phyloP scores from a whole-genome alignment of 2,888 invertebrate species.

The Alentia gelatinosa region DNA sequence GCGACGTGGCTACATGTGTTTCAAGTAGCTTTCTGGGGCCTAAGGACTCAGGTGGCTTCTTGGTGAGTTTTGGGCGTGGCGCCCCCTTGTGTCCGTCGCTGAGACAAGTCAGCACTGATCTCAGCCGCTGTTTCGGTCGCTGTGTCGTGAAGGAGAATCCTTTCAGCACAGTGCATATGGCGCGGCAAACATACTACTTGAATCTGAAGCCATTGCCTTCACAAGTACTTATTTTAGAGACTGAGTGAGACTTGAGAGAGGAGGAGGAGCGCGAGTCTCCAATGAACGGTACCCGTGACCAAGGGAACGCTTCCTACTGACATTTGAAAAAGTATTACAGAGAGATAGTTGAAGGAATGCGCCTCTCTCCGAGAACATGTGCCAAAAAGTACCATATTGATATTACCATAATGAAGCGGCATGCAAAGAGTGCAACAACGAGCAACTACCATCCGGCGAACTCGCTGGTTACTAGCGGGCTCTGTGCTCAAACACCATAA shows the following conservation, averaged over 20 bases:
- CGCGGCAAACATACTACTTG: background rate
- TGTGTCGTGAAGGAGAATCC: background rate
- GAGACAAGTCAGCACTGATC: background rate
- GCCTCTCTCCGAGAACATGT: background rate
- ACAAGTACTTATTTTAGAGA: background rate
- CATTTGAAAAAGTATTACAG: conserved; percentile 10
- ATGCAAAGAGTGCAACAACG: background rate
- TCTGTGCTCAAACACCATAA: background rate
- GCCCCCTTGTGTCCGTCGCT: background rate
- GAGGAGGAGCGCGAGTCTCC: background rate
- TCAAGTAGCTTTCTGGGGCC: background rate
- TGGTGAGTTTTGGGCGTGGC: background rate
- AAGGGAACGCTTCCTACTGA: background rate
- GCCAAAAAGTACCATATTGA: conserved; percentile 31
- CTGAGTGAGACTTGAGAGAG: background rate
- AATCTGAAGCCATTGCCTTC: background rate
- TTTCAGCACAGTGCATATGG: too few relatives aligned
- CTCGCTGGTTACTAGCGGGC: background rate
- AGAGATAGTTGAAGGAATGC: background rate
- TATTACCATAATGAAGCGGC: background rate
- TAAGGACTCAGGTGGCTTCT: background rate
- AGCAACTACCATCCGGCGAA: background rate
- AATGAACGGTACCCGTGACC: background rate
- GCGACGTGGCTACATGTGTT: background rate
- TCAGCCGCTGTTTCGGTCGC: background rate